Percentiles rank a stretch among this genome's conserved stretches.
Conservation (phyloP, 1,140 invertebrate genomes). For the Rhyacophila brunnea region DNA sequence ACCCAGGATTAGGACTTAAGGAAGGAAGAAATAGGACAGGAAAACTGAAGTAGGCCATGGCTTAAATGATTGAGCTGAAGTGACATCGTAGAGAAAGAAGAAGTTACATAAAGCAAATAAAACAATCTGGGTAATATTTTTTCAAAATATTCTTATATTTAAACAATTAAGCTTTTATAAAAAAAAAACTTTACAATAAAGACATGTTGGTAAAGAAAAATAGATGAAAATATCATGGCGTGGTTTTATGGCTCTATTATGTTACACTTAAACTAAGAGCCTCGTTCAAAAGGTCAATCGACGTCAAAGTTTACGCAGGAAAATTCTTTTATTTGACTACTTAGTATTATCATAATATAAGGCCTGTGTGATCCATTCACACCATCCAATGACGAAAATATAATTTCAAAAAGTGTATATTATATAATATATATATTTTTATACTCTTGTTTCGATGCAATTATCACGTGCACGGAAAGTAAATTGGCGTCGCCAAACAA, state of each 20-base stretch:
- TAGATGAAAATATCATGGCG: constrained; percentile 35
- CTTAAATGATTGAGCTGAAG: no score
- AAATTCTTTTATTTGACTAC: constrained; percentile 29
- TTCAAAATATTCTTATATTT: constrained; percentile 33
- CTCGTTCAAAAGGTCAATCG: constrained; percentile 25
- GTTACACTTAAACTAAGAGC: constrained; percentile 35
- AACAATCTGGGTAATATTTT: not conserved
- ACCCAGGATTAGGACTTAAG: no score
- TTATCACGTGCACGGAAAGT: constrained; percentile 33
- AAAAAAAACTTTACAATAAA: constrained; percentile 35
- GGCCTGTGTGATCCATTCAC: constrained; percentile 25
- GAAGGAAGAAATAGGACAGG: no score
- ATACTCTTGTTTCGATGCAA: constrained; percentile 28
- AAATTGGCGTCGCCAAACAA: constrained; percentile 5
- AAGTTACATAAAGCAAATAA: constrained; percentile 2
- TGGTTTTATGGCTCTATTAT: constrained; percentile 34
- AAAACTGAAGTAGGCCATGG: no score
- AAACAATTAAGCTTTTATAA: constrained; percentile 36
- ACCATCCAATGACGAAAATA: constrained; percentile 32
- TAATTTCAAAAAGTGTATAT: constrained; percentile 32
- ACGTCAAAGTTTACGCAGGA: constrained; percentile 25
- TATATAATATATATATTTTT: constrained; percentile 3
- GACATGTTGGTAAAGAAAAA: constrained; percentile 32
- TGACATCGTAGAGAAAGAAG: no score
- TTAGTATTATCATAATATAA: constrained; percentile 32